phyloP scores from a whole-genome alignment of 1,140 invertebrate species.

The Aphelinus certus region DNA sequence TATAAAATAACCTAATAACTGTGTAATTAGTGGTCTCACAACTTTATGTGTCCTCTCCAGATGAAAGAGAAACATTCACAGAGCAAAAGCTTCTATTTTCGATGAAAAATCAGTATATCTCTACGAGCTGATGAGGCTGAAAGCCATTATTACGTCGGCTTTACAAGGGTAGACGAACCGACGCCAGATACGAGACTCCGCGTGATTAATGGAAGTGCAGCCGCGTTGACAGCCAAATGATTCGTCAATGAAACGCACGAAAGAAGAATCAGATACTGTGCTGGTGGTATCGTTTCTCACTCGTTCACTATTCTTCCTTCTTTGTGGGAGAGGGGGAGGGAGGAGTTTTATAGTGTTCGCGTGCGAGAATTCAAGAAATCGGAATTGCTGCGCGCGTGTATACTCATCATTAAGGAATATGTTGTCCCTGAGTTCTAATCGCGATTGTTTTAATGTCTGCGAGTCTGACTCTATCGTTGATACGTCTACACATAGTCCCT shows the following conservation, averaged over 20 bases:
- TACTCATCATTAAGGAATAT: background rate
- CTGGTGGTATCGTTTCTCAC: background rate
- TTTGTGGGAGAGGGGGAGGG: background rate
- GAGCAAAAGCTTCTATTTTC: too few relatives aligned
- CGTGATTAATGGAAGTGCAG: constrained; percentile 27
- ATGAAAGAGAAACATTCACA: too few relatives aligned
- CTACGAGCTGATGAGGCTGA: background rate
- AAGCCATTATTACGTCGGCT: constrained; percentile 12
- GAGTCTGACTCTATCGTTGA: too few relatives aligned
- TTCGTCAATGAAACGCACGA: constrained; percentile 12
- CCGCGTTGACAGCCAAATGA: constrained; percentile 20
- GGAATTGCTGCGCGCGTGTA: background rate
- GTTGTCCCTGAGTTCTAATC: background rate
- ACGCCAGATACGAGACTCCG: background rate
- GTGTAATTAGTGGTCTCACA: too few relatives aligned
- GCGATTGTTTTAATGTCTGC: background rate
- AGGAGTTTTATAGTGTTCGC: background rate
- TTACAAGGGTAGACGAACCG: background rate
- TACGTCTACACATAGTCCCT: too few relatives aligned
- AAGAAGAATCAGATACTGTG: background rate
- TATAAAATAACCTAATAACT: too few relatives aligned
- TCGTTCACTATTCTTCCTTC: background rate
- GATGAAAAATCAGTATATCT: constrained; percentile 12
- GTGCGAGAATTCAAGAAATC: background rate
- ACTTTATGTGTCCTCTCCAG: too few relatives aligned